These are phyloP conservation scores for Ptychoptera albimana DNA, from an alignment of 2,888 invertebrate genomes.

Conservation along the genomic window DNA sequence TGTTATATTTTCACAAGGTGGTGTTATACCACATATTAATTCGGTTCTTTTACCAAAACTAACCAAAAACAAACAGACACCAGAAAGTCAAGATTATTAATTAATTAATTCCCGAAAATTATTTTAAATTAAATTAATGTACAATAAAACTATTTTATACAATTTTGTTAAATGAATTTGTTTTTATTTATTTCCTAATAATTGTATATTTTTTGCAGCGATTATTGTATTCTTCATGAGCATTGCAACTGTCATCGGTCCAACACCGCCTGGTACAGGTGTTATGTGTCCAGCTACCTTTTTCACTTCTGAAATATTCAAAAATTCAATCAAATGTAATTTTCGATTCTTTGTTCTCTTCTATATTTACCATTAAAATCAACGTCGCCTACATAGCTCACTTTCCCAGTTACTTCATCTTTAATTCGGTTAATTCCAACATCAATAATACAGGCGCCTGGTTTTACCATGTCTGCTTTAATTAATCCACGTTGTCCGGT, in stretches of 20 bases:
- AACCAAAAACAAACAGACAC: neutral
- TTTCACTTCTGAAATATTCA: constrained; percentile 41
- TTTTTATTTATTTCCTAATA: too few species aligned
- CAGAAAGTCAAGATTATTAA: neutral
- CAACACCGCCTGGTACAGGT: constrained; percentile 84
- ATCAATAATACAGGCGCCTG: constrained; percentile 77
- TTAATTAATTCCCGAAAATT: too few species aligned
- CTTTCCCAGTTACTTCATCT: constrained; percentile 44
- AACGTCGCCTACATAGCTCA: constrained; percentile 72
- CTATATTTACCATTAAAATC: constrained; percentile 71
- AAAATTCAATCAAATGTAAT: constrained; percentile 12
- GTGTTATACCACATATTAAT: neutral
- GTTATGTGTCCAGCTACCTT: constrained; percentile 72
- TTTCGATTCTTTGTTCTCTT: constrained; percentile 1
- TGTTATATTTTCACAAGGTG: neutral
- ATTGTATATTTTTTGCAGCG: constrained; percentile 41
- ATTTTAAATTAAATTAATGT: too few species aligned
- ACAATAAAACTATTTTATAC: too few species aligned
- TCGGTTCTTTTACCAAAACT: too few species aligned
- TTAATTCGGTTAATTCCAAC: constrained; percentile 67
- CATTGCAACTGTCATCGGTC: constrained; percentile 91
- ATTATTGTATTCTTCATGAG: constrained; percentile 75
- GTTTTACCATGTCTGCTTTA: constrained; percentile 72
- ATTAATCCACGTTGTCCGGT: constrained; percentile 57
- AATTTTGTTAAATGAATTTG: too few species aligned